phyloP scores from a whole-genome alignment of 2,888 invertebrate species.

The Drosophila buzzatii region DNA sequence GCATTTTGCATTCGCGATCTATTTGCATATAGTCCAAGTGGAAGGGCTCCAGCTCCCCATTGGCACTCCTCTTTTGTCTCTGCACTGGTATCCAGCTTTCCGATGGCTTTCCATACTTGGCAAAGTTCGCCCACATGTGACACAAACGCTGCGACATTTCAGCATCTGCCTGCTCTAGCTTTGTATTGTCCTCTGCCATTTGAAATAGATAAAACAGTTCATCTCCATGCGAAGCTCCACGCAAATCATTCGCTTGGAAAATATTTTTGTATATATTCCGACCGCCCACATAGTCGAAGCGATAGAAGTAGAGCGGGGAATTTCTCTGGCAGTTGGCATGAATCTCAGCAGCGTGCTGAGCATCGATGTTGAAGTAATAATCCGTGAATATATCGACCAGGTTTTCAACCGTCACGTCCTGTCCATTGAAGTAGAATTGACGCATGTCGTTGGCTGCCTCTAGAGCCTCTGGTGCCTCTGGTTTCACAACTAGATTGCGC shows the following conservation, averaged over 20 bases:
- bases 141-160: slow-evolving; percentile 85
- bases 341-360: slow-evolving; percentile 74
- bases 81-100: slow-evolving; percentile 80
- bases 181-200: slow-evolving; percentile 55
- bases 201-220: slow-evolving; percentile 88
- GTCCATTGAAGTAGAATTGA: slow-evolving; percentile 86
- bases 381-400: slow-evolving; percentile 86
- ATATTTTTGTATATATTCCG: slow-evolving; percentile 86
- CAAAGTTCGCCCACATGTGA: slow-evolving; percentile 89
- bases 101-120: slow-evolving; percentile 86
- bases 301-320: slow-evolving; percentile 87
- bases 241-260: slow-evolving; percentile 84
- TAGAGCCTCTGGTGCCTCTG: slow-evolving; percentile 54
- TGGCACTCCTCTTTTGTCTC: slow-evolving; percentile 22
- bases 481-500: slow-evolving; percentile 67
- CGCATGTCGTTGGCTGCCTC: slow-evolving; percentile 72
- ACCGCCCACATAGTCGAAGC: slow-evolving; percentile 87
- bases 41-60: slow-evolving; percentile 42
- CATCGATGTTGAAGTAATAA: slow-evolving; percentile 81
- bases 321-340: slow-evolving; percentile 68
- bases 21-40: slow-evolving; percentile 80
- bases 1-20: slow-evolving; percentile 75
- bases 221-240: slow-evolving; percentile 88
- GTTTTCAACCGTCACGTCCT: slow-evolving; percentile 83
- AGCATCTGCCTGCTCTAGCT: slow-evolving; percentile 61